Evolutionary conservation across 1,140 invertebrate genomes (phyloP).

Genomic region (Dufourea novaeangliae): DNA sequence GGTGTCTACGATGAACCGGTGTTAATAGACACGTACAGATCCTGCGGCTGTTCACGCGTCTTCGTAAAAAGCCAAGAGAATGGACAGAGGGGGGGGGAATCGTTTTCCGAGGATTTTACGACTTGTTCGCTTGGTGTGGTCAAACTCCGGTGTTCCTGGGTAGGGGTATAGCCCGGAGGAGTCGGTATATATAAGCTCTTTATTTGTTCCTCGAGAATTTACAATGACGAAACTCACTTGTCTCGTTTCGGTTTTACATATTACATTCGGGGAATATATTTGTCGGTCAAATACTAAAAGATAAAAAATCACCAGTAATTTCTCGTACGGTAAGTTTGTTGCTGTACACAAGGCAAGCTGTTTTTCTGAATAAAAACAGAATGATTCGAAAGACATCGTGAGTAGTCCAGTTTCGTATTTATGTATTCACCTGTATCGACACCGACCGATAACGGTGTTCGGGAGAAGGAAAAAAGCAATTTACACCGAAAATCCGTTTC

Average conservation of each 20-base stretch:
- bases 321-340: too few relatives aligned
- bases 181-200: conserved; percentile 11
- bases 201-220: conserved; percentile 26
- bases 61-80: conserved; percentile 54
- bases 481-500: conserved; percentile 4
- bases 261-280: neutral
- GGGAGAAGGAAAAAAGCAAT: conserved; percentile 37
- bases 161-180: neutral
- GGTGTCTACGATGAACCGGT: conserved; percentile 59
- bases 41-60: conserved; percentile 53
- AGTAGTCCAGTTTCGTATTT: neutral
- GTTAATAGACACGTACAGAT: conserved; percentile 52
- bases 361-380: neutral
- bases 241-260: neutral
- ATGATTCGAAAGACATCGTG: neutral
- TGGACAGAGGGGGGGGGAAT: neutral
- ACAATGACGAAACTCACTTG: conserved; percentile 8
- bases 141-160: neutral
- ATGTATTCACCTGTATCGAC: neutral
- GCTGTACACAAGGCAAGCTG: too few relatives aligned
- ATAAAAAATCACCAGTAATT: neutral
- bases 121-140: conserved; percentile 29
- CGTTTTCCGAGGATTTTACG: conserved; percentile 52
- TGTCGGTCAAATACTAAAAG: too few relatives aligned
- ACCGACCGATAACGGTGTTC: neutral